Evolutionary conservation across 1,140 invertebrate species (phyloP), one percentile per base, ranked within the genome.

Genomic region (Lepidurus apus): DNA sequence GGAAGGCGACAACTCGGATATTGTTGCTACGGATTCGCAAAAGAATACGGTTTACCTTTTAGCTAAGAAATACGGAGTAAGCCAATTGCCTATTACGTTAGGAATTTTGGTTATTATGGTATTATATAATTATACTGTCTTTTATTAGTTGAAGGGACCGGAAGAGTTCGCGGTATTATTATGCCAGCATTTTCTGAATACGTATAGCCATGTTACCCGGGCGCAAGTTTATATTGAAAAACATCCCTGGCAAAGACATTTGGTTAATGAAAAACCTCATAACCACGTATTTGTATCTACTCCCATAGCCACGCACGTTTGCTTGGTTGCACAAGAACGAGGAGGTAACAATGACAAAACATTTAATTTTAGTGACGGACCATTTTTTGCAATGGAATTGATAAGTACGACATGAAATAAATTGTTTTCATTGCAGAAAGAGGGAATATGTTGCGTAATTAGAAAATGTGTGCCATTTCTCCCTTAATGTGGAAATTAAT

Each of bases 1-100:
- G 10, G 34, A 53, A 78, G 85, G 84, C 0, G 83, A 86, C 79
- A 86, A 86, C 81, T 80, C 81, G 24, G 82, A 84, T 74, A 83
- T 86, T 73, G 82, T 86, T 42, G 92, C 92, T 1, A 94, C 92
- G 0, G 92, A 94, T 82, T 91, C 91, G 8, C 92, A 93, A 82
- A 93, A 93, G 86, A 93, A 93, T 82, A 93, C 91, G 0, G 90
- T 93, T n/a, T 93, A 93, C 82, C 82, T 93, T 42, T 81, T 93
- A 80, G 92, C 92, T 10, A 93, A 92, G 83, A 91, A 92, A 81
- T 85, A 91, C 83, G 92, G 91, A 47, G 88, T 87, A 65, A 13
- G 45, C 45, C 10, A 17, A 47, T 47, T 47, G 10, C 17, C 17
- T 47, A 11, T 47, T 47, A 5, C 7, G 45, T 47, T 47, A 11